A percentile compares a stretch with the other conserved stretches of the same genome.
Conservation (phyloP, 2,888 invertebrate species). For the Drosophila nigritarsus region DNA sequence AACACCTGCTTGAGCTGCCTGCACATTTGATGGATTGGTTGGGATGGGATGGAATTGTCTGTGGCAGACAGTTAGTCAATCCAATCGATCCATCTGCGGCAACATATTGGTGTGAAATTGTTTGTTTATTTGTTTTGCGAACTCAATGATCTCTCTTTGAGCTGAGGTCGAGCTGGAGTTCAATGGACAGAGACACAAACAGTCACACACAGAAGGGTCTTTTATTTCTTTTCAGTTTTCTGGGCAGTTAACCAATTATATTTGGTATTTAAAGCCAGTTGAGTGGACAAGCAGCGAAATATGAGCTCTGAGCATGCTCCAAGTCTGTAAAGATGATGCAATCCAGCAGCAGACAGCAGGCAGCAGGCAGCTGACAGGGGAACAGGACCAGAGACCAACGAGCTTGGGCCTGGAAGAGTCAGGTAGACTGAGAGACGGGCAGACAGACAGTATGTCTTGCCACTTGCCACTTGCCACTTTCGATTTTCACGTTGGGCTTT, state of each 20-base stretch:
- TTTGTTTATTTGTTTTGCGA: conserved; percentile 47
- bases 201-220: conserved; percentile 57
- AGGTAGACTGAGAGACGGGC: conserved; percentile 6
- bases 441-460: background rate
- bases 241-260: conserved; percentile 75
- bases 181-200: conserved; percentile 53
- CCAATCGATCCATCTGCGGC: conserved; percentile 15
- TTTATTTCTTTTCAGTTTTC: conserved; percentile 70
- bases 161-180: conserved; percentile 48
- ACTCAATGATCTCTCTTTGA: conserved; percentile 61
- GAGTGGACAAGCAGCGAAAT: conserved; percentile 56
- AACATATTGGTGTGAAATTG: conserved; percentile 72
- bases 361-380: background rate
- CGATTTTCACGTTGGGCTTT: conserved; percentile 48
- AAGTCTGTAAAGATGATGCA: conserved; percentile 52
- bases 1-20: conserved; percentile 58
- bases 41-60: conserved; percentile 42
- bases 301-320: conserved; percentile 52
- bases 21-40: conserved; percentile 49
- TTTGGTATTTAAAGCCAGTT: conserved; percentile 73
- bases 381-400: conserved; percentile 46
- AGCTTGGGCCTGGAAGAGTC: conserved; percentile 30
- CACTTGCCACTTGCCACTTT: conserved; percentile 59
- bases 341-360: conserved; percentile 34
- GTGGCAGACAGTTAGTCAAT: conserved; percentile 15